A percentile compares a stretch with the other conserved stretches of the same genome.
Evolutionary conservation across 2,888 invertebrate genomes (phyloP).

Genomic region (Amiota minor): DNA sequence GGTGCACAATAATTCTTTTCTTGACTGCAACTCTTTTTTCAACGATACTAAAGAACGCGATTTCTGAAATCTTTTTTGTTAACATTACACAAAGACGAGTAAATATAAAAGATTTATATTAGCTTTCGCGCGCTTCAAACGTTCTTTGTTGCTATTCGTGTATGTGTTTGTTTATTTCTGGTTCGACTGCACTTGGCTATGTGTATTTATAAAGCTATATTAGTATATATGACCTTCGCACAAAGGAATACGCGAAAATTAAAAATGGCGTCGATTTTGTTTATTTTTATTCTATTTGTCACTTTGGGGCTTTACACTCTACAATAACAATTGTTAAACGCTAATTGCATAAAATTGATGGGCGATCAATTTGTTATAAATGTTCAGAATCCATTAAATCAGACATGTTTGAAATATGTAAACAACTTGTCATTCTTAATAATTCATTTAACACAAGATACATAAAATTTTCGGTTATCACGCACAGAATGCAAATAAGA

Average conservation of each 20-base stretch:
- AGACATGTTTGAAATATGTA: constrained; percentile 62
- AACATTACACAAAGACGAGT: constrained; percentile 58
- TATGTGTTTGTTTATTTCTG: constrained; percentile 37
- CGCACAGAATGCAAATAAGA: not conserved
- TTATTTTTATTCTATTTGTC: constrained; percentile 13
- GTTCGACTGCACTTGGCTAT: constrained; percentile 34
- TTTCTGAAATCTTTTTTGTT: constrained; percentile 39
- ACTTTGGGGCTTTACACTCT: not conserved
- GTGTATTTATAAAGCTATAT: constrained; percentile 28
- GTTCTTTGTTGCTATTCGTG: constrained; percentile 26
- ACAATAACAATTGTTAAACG: not conserved
- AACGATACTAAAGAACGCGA: constrained; percentile 51
- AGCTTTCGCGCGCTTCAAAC: not conserved
- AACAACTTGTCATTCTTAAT: constrained; percentile 46
- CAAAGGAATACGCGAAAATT: constrained; percentile 45
- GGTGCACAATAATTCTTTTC: constrained; percentile 92
- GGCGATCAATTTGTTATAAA: constrained; percentile 55
- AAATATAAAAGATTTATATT: constrained; percentile 19
- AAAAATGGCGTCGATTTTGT: constrained; percentile 45
- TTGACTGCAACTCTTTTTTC: constrained; percentile 77
- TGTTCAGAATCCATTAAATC: constrained; percentile 68
- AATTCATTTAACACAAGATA: constrained; percentile 36
- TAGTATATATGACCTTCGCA: constrained; percentile 46
- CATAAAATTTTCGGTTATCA: not conserved
- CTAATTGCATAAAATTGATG: not conserved